Evolutionary conservation across 2,797 vertebrate species (phyloP), one percentile per base, ranked within the genome.

Genomic region (Cirrhinus molitorella): DNA sequence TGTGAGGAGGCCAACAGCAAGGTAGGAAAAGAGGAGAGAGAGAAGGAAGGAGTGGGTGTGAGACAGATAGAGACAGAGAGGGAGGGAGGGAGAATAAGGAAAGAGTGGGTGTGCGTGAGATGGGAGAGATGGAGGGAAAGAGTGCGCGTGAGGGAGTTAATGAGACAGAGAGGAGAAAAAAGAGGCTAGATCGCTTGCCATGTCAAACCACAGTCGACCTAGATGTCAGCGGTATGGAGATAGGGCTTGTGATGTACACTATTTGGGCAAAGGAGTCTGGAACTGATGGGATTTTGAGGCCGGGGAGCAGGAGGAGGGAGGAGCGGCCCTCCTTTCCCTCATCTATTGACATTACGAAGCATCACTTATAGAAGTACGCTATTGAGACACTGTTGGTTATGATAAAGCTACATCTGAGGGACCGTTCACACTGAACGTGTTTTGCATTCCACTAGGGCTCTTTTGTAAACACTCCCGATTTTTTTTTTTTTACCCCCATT

Each of bases 221-320:
- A 83, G 49, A 83, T 86, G 85, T 86, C 67, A 74, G 70, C 80
- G 49, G 75, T 66, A 79, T 73, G 43, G 67, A 82, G 81, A 79
- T 74, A 14, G 76, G 67, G 81, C 75, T 40, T 78, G 61, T 83
- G 80, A 77, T 70, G 28, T 61, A 34, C 63, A 67, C 28, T 37
- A 61, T 82, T 81, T 82, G 72, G 87, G 80, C 80, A 87, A 82
- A 70, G 19, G 51, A 72, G 53, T 59, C 70, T 81, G 84, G 89
- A 85, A 75, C 71, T 91, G 87, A 91, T 92, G 87, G 91, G 94
- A 95, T 95, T n/a, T n/a, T 95, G 94, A 95, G 91, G 92, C 83
- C 71, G 45, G 43, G 79, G 92, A 91, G 89, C 90, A 88, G 63
- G 75, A 84, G 91, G 86, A 34, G 34, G 91, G 90, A 94, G 94